Conservation (phyloP, 2,888 invertebrate species). For the Phania funesta region DNA sequence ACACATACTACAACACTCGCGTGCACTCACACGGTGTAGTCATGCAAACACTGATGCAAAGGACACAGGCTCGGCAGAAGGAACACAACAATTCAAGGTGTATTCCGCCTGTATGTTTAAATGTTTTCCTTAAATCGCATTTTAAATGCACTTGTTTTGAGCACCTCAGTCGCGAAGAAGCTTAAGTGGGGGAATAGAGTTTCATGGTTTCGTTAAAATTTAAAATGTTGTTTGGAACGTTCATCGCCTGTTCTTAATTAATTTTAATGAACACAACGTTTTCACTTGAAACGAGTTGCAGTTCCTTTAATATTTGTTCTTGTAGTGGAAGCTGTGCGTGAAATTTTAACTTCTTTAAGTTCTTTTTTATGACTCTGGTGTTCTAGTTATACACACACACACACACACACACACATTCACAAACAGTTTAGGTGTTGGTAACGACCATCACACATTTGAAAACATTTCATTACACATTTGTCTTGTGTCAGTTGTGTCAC, state of each 20-base stretch:
- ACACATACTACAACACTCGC: not conserved
- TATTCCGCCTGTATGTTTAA: not conserved
- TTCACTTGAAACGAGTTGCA: slow-evolving; percentile 1
- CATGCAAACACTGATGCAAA: not conserved
- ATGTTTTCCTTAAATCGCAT: slow-evolving; percentile 23
- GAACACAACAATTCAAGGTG: not conserved
- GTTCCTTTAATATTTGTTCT: not conserved
- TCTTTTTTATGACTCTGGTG: too few species aligned
- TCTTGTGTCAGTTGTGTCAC: too few species aligned
- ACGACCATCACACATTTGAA: too few species aligned
- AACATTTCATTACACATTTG: too few species aligned
- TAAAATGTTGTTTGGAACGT: slow-evolving; percentile 12
- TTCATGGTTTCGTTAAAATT: slow-evolving; percentile 23
- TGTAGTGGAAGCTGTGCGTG: too few species aligned
- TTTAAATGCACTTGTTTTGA: slow-evolving; percentile 19
- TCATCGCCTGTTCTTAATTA: slow-evolving; percentile 41
- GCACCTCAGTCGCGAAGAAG: not conserved
- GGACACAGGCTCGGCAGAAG: not conserved
- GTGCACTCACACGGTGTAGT: not conserved
- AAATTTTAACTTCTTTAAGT: too few species aligned
- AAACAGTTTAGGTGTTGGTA: too few species aligned
- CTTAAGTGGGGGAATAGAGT: not conserved
- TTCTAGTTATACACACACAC: too few species aligned
- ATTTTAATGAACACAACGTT: slow-evolving; percentile 44
- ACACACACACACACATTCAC: too few species aligned